Evolutionary conservation across 2,797 vertebrate species (phyloP), one percentile per base, ranked within the genome.

Genomic region (Crocodylus rhombifer): DNA sequence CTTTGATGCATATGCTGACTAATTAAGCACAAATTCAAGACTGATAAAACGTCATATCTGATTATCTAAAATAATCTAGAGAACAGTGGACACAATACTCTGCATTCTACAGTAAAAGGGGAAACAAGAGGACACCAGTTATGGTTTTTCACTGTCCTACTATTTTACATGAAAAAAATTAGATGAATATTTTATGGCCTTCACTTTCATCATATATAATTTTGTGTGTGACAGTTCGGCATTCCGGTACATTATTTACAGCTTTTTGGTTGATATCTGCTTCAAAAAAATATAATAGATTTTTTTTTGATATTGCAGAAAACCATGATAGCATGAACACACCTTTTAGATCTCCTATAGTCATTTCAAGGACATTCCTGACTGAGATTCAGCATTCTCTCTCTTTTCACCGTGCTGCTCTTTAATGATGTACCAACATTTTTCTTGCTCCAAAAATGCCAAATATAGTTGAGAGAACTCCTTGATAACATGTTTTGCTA

Each of bases 141-240:
- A 95, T 9, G 91, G 90, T 92, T 95, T 94, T 93, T 97, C 69
- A 86, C 87, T 95, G 90, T 96, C 96, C 97, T 95, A 79, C 86
- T 82, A 42, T 95, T 96, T 92, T 84, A 94, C 89, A 88, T 81
- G 92, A 97, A 97, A 96, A 92, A 94, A 96, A 96, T 89, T 78
- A 90, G 13, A 97, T 97, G 2, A 98, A 97, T 98, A 96, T 98
- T 98, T 98, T 92, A 98, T 98, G 96, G 96, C 87, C 80, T 94
- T 95, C 0, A 2, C 95, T 98, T 97, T 97, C 94, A 97, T 97
- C 94, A 95, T 96, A 95, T 97, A 97, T 98, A 97, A 97, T 97
- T 95, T 95, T 96, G 84, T 90, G 87, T 85, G 89, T 97, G 97
- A 95, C 94, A 97, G 93, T 95, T 97, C 96, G 96, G 93, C 95